A percentile compares a stretch with the other conserved stretches of the same genome.
Evolutionary conservation across 2,113 vertebrate genomes (phyloP).

Genomic region (Meriones unguiculatus): DNA sequence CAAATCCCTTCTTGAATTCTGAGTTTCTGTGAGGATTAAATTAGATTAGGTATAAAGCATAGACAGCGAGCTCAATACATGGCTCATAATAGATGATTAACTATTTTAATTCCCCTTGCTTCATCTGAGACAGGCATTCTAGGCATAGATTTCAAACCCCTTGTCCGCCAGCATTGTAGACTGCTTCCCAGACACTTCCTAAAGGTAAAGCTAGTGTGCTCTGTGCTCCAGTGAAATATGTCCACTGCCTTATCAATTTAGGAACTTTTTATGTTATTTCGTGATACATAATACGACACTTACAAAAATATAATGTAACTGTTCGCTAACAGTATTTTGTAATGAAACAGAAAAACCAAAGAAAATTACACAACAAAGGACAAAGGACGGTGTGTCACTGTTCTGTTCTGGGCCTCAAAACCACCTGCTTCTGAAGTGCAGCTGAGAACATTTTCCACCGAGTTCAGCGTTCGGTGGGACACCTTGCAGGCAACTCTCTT

Average conservation of each 20-base stretch:
- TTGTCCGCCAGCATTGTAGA: background rate
- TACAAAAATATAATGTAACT: conserved; percentile 9
- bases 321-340: background rate
- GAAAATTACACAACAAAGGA: conserved; percentile 35
- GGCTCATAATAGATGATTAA: background rate
- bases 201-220: background rate
- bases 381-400: background rate
- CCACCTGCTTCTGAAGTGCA: conserved; percentile 13
- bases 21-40: background rate
- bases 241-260: background rate
- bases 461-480: conserved; percentile 3
- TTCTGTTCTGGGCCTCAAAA: background rate
- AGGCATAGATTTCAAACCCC: background rate
- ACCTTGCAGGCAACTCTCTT: conserved; percentile 39
- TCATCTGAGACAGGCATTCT: background rate
- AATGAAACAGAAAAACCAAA: conserved; percentile 36
- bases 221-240: background rate
- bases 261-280: background rate
- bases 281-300: background rate
- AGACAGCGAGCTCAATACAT: background rate
- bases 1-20: background rate
- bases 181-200: background rate
- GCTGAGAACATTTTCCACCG: conserved; percentile 17
- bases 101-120: background rate
- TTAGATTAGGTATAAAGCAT: background rate